Percentiles rank a stretch among this genome's conserved stretches.
Conservation (phyloP, 2,888 invertebrate genomes). For the Strigamia transsilvanica region DNA sequence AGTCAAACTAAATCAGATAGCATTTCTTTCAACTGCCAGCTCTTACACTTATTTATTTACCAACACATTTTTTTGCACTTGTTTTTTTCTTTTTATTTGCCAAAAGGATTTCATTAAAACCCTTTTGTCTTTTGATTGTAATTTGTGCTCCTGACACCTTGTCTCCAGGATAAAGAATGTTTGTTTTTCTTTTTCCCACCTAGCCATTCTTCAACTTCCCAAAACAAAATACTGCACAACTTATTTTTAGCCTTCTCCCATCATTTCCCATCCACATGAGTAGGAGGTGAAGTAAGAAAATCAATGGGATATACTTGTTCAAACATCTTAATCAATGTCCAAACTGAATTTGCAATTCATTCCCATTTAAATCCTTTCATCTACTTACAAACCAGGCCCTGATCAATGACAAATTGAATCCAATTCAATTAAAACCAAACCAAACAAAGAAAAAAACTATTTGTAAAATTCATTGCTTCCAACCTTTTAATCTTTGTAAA, state of each 20-base stretch:
- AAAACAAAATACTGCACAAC: slow-evolving; percentile 10
- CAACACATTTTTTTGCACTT: background rate
- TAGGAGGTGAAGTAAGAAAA: background rate
- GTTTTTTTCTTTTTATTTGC: background rate
- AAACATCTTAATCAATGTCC: background rate
- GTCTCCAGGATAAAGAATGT: slow-evolving; percentile 1
- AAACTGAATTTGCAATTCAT: background rate
- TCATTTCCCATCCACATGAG: background rate
- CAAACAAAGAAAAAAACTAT: background rate
- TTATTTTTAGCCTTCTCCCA: background rate
- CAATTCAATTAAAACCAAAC: background rate
- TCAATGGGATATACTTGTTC: background rate
- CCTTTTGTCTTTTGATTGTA: background rate
- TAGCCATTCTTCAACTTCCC: background rate
- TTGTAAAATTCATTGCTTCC: slow-evolving; percentile 4
- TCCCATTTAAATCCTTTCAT: background rate
- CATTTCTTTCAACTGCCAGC: slow-evolving; percentile 31
- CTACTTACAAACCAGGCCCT: background rate
- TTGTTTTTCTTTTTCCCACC: background rate
- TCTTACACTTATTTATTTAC: slow-evolving; percentile 3
- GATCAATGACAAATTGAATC: background rate
- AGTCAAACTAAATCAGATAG: slow-evolving; percentile 36
- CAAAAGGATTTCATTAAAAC: slow-evolving; percentile 32
- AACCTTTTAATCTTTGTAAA: slow-evolving; percentile 38
- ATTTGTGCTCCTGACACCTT: slow-evolving; percentile 25